Evolutionary conservation across 1,140 invertebrate species (phyloP), one percentile per base, ranked within the genome.

Genomic region (Tetramorium parvispinum): DNA sequence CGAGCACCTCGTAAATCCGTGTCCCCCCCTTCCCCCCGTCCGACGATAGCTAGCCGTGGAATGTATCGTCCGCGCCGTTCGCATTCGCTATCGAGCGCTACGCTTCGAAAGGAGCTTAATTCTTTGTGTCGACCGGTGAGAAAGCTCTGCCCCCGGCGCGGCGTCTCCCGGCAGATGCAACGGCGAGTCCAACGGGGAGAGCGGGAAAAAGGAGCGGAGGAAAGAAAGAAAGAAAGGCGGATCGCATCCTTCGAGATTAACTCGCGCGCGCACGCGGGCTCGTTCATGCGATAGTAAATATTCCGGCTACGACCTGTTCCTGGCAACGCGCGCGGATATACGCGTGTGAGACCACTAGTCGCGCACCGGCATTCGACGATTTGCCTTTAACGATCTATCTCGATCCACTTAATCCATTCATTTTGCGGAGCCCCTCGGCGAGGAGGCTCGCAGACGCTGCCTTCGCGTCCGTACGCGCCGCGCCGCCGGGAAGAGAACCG

Each of bases 241-340:
- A 32, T 49, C 32, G 37, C 43, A 81, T 76, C 81, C 57, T 55
- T 51, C n/a, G 32, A 70, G 68, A 87, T 87, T 87, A 85, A 87
- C 61, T 87, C 70, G 59, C 59, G 59, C n/a, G 78, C 46, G 18
- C 16, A 37, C 55, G 59, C 57, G 21, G 66, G 83, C 68, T 83
- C 49, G 66, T 83, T 63, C 66, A 73, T 5, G 83, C 61, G 73
- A 85, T 87, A 83, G 73, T 87, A 87, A 87, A 87, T 87, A 57
- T 68, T 76, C 73, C 37, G 11, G 32, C 10, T 85, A 63, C 82
- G 68, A 70, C 71, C 59, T 61, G 57, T 63, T 77, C 82, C 27
- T 0, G 46, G 40, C 21, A 53, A 68, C 43, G 73, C 40, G 21
- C 27, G 73, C 40, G 1, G 46, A 55, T 81, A 40, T 2, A 2